Base-by-base conservation (phyloP, 2,113 vertebrate species). In the Nycticryphes semicollaris region DNA sequence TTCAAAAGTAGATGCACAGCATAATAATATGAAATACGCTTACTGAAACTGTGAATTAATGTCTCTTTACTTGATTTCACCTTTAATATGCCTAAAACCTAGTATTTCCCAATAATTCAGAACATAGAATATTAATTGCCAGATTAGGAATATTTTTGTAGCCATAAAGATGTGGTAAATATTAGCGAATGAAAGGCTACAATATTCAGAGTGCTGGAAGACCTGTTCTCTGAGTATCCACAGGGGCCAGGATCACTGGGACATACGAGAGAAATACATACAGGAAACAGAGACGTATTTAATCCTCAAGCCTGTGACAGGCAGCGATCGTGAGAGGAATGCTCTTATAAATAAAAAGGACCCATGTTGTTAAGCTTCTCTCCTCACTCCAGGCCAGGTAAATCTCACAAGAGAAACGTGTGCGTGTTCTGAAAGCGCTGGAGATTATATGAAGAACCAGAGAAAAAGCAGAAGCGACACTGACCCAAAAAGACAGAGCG, bases 281-380 rank as follows among this genome's bases (percentile, higher is more conserved):
- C 24, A 64, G 87, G 54, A 93, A 86, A 94, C 80, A 94, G 82
- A 91, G 33, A 9, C 0, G 0, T 66, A 64, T 87, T 92, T 91
- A 94, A 96, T 96, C 90, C 69, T 92, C 77, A 63, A 0, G 0
- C 66, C 92, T 93, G 37, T 82, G 81, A 82, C 59, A 93, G 83
- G 67, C 85, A 78, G 79, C 79, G 76, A 91, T 66, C 1, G 2
- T 47, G 78, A 85, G 72, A 91, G 56, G 77, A 97, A 81, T 76
- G 77, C 30, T 96, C 78, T 96, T 92, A 89, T 62, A 93, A 93
- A 93, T 93, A 87, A 87, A 95, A 94, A 53, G 45, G 48, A 89
- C 64, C 37, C 66, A 67, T 72, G 75, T 96, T 86, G 51, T 90
- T 93, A 95, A 93, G 93, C 87, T 92, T 83, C 84, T 96, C 72